A percentile compares a stretch with the other conserved stretches of the same genome.
phyloP scores from a whole-genome alignment of 2,797 vertebrate species.

The Gymnoscopelus braueri region DNA sequence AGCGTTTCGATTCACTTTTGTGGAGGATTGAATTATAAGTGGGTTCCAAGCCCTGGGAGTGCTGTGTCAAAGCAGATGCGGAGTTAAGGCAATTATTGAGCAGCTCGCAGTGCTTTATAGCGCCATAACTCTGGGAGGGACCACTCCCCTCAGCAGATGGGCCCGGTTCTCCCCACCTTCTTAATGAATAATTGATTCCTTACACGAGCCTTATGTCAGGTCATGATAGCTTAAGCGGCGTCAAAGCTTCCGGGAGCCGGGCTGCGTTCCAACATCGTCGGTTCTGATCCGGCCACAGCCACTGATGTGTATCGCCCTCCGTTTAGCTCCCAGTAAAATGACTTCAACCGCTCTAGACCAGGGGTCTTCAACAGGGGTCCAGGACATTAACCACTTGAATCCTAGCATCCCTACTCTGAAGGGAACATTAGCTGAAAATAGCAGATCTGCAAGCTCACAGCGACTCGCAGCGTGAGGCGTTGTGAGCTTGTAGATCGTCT shows the following conservation, averaged over 20 bases:
- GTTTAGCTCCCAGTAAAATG: too few relatives aligned
- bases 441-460: too few relatives aligned
- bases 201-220: slow-evolving; percentile 74
- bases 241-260: slow-evolving; percentile 56
- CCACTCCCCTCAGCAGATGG: slow-evolving; percentile 74
- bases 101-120: slow-evolving; percentile 36
- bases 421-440: too few relatives aligned
- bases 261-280: too few relatives aligned
- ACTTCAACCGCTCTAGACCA: too few relatives aligned
- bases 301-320: too few relatives aligned
- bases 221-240: slow-evolving; percentile 72
- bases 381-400: too few relatives aligned
- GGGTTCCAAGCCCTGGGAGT: slow-evolving; percentile 6
- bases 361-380: too few relatives aligned
- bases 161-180: slow-evolving; percentile 50
- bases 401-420: too few relatives aligned
- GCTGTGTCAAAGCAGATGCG: slow-evolving; percentile 36
- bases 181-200: slow-evolving; percentile 73
- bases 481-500: too few relatives aligned
- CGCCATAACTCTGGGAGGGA: slow-evolving; percentile 68
- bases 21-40: not conserved
- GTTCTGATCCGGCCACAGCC: too few relatives aligned
- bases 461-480: too few relatives aligned
- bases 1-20: not conserved
- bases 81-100: slow-evolving; percentile 53